Evolutionary conservation across 1,140 invertebrate genomes (phyloP), one percentile per base, ranked within the genome.

Genomic region (Drosophila bocki): DNA sequence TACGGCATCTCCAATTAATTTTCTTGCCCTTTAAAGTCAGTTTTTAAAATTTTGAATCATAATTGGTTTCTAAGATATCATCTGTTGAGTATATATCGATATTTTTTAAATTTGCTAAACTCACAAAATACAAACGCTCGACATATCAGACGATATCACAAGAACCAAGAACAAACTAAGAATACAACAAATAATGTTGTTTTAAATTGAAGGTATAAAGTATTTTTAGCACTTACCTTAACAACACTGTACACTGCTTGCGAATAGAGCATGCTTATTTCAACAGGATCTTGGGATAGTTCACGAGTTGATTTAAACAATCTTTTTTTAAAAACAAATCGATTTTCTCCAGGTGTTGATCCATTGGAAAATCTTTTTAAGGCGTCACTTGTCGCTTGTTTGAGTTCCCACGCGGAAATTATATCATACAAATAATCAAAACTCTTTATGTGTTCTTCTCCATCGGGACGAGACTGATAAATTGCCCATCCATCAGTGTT

Each of bases 211-310:
- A 45, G 6, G 44, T 7, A 7, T 6, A 3, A 26, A 26, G 7
- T 32, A 22, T n/a, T n/a, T 32, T 32, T 29, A n/a, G 12, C 39
- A n/a, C 65, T 60, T 95, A 98, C 97, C 94, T 98, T 98, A 7
- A 99, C 98, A 47, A 99, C 97, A 91, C 96, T 97, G 88, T 98
- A 96, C 3, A 99, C 98, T 78, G 98, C 98, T 94, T 99, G 98
- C 42, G 98, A 97, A 94, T 98, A 99, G 2, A 99, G 93, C 82
- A 99, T 95, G 85, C 98, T 98, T 7, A 99, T 97, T 94, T 99
- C 98, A 0, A 99, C 97, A 0, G 98, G 98, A 94, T 99, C 98
- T 93, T 98, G 98, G n/a, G 97, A 98, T 62, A 99, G 94, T 93
- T 99, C 98, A 35, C 97, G 94, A 3, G 96, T 97, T 75, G 96